phyloP scores from a whole-genome alignment of 2,113 vertebrate species.

The Semicossyphus pulcher region DNA sequence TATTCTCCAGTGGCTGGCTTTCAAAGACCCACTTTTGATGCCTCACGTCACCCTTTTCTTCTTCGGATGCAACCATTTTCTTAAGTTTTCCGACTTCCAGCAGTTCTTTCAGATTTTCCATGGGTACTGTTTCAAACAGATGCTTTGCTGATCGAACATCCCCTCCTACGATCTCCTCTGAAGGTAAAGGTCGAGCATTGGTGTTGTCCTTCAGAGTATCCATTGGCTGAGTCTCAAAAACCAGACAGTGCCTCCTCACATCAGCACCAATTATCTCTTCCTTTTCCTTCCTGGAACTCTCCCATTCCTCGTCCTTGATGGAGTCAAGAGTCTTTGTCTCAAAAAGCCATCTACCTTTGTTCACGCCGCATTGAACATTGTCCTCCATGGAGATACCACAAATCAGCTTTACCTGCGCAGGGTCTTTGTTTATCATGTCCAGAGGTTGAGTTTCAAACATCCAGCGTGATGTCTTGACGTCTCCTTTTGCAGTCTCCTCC shows the following conservation, averaged over 20 bases:
- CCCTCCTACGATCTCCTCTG: slow-evolving; percentile 88
- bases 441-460: slow-evolving; percentile 90
- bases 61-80: slow-evolving; percentile 86
- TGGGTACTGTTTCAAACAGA: slow-evolving; percentile 91
- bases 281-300: slow-evolving; percentile 78
- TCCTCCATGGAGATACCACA: slow-evolving; percentile 88
- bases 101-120: slow-evolving; percentile 89
- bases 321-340: slow-evolving; percentile 89
- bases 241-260: slow-evolving; percentile 88
- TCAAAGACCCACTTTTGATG: slow-evolving; percentile 94
- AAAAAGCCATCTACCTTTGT: slow-evolving; percentile 88
- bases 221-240: slow-evolving; percentile 91
- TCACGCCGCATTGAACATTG: slow-evolving; percentile 82
- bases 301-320: slow-evolving; percentile 89
- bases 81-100: slow-evolving; percentile 87
- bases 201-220: slow-evolving; percentile 86
- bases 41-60: slow-evolving; percentile 91
- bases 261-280: slow-evolving; percentile 89
- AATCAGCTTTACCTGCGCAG: slow-evolving; percentile 85
- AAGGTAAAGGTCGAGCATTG: slow-evolving; percentile 70
- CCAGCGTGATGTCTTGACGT: slow-evolving; percentile 88
- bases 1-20: slow-evolving; percentile 89
- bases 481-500: slow-evolving; percentile 88
- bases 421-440: slow-evolving; percentile 87
- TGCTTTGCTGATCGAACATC: slow-evolving; percentile 87